Evolutionary conservation across 2,797 vertebrate genomes (phyloP), one percentile per base, ranked within the genome.

Genomic region (Gorsachius magnificus): DNA sequence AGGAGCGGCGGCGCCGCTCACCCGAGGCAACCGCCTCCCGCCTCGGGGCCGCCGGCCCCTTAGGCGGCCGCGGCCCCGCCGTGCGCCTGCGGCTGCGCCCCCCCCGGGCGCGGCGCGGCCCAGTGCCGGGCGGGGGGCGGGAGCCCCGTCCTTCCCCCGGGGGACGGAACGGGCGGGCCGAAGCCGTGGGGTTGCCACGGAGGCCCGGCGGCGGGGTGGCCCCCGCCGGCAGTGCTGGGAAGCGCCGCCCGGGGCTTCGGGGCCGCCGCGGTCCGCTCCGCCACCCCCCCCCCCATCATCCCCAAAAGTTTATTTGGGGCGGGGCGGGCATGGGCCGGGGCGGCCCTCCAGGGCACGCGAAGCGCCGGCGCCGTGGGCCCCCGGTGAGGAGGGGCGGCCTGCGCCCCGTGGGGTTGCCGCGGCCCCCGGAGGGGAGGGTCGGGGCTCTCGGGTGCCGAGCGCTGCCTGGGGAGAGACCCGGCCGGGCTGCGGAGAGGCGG

Each of bases 11-110:
- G 13, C 41, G 16, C 80, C 71, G 22, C 93, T 89, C 53, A 25
- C 71, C 83, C 93, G 8, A 1, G 16, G 33, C 77, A 41, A 6
- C 78, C 25, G 36, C 79, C 45, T 25, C 72, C 78, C 25, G 35
- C 79, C 45, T 28, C 72, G 76, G 74, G 9, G 72, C 81, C 54
- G 35, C 75, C 94, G 90, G 95, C 92, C 87, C 96, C 96, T 97
- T 97, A 96, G 78, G 90, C 90, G 91, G 90, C 86, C 58, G 76
- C 89, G 79, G 91, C 87, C 80, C 75, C 46, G 60, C 69, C 53
- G 85, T 38, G 85, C 87, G 86, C 35, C n/a, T n/a, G n/a, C n/a
- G n/a, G n/a, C n/a, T n/a, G n/a, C n/a, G n/a, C n/a, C n/a, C n/a
- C n/a, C n/a, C n/a, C n/a, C n/a, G n/a, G n/a, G n/a, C n/a, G n/a